Conservation (phyloP, 2,797 vertebrate species). For the Halcyon badia region DNA sequence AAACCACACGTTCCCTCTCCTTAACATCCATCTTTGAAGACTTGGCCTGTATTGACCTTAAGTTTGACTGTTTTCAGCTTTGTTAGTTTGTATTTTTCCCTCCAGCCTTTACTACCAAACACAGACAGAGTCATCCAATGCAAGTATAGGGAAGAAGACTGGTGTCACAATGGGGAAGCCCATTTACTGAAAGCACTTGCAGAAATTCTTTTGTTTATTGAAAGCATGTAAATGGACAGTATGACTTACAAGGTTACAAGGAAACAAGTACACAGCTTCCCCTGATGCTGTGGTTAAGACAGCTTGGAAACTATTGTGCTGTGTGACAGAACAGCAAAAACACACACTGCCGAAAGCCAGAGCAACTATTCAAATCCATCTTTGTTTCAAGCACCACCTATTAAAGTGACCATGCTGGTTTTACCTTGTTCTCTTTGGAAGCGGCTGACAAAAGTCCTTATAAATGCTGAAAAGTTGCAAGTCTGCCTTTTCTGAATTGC, state of each 20-base stretch:
- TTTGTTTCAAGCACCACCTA: conserved; percentile 32
- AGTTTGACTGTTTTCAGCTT: conserved; percentile 29
- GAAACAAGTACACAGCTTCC: conserved; percentile 24
- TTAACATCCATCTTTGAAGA: conserved; percentile 49
- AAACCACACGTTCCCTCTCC: conserved; percentile 28
- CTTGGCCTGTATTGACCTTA: neutral
- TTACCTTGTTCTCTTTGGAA: conserved; percentile 36
- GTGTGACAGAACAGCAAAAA: conserved; percentile 21
- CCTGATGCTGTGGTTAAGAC: conserved; percentile 22
- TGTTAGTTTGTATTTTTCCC: neutral
- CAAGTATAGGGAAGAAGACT: conserved; percentile 23
- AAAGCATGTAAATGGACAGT: conserved; percentile 60
- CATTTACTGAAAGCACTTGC: conserved; percentile 27
- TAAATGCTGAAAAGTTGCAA: conserved; percentile 26
- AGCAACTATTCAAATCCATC: conserved; percentile 21
- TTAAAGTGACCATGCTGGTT: conserved; percentile 51
- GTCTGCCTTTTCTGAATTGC: conserved; percentile 32
- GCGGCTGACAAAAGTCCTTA: conserved; percentile 53
- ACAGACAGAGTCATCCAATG: conserved; percentile 13
- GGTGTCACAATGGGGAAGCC: conserved; percentile 38
- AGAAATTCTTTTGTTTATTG: conserved; percentile 64
- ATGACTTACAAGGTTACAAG: conserved; percentile 69
- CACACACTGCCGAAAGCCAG: neutral
- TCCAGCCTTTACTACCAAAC: conserved; percentile 28
- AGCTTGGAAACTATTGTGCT: conserved; percentile 47